Percentiles rank a stretch among this genome's conserved stretches.
phyloP scores from a whole-genome alignment of 64 coral and sea anemone genomes.

The Montipora efflorescens region DNA sequence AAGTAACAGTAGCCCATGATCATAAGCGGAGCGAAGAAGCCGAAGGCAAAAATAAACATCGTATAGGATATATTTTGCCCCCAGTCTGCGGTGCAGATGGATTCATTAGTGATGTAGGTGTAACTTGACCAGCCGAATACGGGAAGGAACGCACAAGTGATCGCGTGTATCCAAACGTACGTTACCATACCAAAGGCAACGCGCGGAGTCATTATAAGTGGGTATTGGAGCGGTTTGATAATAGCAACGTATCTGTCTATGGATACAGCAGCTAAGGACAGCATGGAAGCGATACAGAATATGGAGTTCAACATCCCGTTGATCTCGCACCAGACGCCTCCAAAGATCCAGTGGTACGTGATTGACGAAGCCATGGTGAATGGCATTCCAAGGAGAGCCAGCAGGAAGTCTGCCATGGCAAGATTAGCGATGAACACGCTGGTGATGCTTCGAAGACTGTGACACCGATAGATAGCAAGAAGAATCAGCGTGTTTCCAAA shows the following conservation, averaged over 20 bases:
- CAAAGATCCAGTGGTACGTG: constrained; percentile 81
- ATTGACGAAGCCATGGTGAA: constrained; percentile 82
- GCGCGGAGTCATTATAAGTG: constrained; percentile 77
- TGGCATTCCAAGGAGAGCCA: constrained; percentile 87
- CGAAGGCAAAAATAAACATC: constrained; percentile 75
- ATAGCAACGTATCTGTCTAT: constrained; percentile 88
- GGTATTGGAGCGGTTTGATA: constrained; percentile 89
- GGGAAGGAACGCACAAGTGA: constrained; percentile 71
- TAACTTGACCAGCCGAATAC: constrained; percentile 86
- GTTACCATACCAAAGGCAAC: constrained; percentile 61
- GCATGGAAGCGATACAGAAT: constrained; percentile 87
- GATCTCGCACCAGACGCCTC: constrained; percentile 66
- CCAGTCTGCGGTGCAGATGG: constrained; percentile 92
- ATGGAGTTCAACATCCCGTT: constrained; percentile 84
- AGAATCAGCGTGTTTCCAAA: constrained; percentile 87
- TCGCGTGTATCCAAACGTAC: constrained; percentile 81
- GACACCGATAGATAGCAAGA: constrained; percentile 75
- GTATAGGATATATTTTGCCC: constrained; percentile 72
- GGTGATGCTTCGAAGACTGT: constrained; percentile 72
- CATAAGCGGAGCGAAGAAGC: constrained; percentile 72
- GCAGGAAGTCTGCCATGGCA: constrained; percentile 75
- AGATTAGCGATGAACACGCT: constrained; percentile 89
- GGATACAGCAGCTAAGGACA: constrained; percentile 78
- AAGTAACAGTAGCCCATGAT: constrained; percentile 85
- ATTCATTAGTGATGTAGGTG: constrained; percentile 85